Percentiles rank a stretch among this genome's conserved stretches.
These are phyloP conservation scores for Eidolon helvum DNA, from an alignment of 2,113 vertebrate species.

Conservation along the genomic window DNA sequence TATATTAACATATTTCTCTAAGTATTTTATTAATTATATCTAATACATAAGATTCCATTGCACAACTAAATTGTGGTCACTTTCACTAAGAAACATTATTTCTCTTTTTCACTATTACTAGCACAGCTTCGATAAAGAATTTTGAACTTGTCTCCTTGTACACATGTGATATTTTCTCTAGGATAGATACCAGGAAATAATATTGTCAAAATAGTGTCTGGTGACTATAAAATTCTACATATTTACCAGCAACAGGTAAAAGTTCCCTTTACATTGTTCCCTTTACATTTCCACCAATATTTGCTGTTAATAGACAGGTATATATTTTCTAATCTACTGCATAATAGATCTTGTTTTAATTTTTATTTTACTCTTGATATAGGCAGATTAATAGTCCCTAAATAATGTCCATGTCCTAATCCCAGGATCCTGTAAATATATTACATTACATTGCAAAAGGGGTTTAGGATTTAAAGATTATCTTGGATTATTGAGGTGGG, in stretches of 20 bases:
- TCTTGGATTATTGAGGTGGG: background rate
- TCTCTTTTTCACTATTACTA: background rate
- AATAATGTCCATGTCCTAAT: background rate
- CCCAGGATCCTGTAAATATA: background rate
- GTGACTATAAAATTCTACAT: background rate
- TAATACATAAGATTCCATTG: background rate
- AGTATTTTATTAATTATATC: background rate
- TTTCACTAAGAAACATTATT: background rate
- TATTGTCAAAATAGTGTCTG: background rate
- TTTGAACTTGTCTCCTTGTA: background rate
- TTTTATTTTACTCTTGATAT: background rate
- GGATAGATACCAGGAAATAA: background rate
- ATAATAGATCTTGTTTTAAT: background rate
- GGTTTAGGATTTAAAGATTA: background rate
- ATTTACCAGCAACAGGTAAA: background rate
- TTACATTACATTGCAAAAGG: background rate
- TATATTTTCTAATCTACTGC: background rate
- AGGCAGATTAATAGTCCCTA: background rate
- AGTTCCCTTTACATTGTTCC: background rate
- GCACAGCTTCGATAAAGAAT: background rate
- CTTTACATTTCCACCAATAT: background rate
- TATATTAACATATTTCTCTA: background rate
- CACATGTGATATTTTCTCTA: background rate
- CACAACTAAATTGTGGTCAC: background rate
- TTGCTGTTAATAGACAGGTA: background rate